Evolutionary conservation across 2,797 vertebrate genomes (phyloP).

Genomic region (Microctenopoma steveboyesi): DNA sequence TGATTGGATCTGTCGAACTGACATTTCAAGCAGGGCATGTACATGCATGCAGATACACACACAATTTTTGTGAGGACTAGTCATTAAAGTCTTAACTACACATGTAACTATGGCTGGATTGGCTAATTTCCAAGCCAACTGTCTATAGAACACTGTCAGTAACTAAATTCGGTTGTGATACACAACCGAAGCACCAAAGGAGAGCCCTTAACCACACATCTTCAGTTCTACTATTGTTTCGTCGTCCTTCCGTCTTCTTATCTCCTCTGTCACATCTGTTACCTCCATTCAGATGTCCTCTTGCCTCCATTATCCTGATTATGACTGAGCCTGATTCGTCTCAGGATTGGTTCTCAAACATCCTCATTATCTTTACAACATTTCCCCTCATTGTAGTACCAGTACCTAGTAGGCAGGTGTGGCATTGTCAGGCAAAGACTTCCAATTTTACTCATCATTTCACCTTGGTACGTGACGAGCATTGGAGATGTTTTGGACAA

Average conservation of each 20-base stretch:
- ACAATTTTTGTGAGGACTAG: neutral
- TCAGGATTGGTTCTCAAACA: slow-evolving; percentile 13
- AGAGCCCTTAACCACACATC: too few species aligned
- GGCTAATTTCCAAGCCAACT: too few species aligned
- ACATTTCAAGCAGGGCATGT: slow-evolving; percentile 37
- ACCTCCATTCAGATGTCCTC: slow-evolving; percentile 36
- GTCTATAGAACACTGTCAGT: too few species aligned
- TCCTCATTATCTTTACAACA: slow-evolving; percentile 25
- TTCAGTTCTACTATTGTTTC: neutral
- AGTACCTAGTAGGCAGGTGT: slow-evolving; percentile 8
- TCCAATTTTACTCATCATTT: slow-evolving; percentile 22
- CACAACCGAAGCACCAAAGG: too few species aligned
- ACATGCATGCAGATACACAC: slow-evolving; percentile 12
- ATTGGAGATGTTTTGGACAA: too few species aligned
- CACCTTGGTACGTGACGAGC: slow-evolving; percentile 32
- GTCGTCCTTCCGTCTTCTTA: neutral
- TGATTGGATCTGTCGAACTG: slow-evolving; percentile 49
- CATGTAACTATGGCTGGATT: neutral
- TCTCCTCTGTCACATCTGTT: slow-evolving; percentile 40
- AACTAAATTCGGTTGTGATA: too few species aligned
- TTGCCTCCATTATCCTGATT: slow-evolving; percentile 30
- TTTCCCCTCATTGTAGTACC: neutral
- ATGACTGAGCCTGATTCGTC: slow-evolving; percentile 21
- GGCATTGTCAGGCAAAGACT: slow-evolving; percentile 12
- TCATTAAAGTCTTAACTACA: neutral